Conservation (phyloP, 2,113 vertebrate species). For the Pantherophis guttatus region DNA sequence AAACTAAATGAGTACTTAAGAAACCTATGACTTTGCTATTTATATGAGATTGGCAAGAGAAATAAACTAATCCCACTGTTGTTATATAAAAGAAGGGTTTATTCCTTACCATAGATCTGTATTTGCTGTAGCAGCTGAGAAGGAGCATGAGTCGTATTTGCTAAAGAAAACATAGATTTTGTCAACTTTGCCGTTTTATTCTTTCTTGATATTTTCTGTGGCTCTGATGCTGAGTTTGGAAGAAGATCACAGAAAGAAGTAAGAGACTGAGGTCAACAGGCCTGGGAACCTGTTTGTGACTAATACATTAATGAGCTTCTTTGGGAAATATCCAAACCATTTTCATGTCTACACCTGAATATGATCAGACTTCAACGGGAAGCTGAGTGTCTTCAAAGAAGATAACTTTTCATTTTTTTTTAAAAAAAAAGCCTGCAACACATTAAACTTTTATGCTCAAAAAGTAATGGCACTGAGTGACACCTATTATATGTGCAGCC, state of each 20-base stretch:
- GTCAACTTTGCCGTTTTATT: conserved; percentile 54
- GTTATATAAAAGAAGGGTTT: conserved; percentile 32
- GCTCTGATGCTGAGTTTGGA: conserved; percentile 60
- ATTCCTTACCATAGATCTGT: conserved; percentile 23
- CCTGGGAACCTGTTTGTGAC: conserved; percentile 61
- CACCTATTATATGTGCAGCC: conserved; percentile 32
- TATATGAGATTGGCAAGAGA: background rate
- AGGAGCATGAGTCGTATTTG: conserved; percentile 21
- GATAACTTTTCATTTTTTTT: conserved; percentile 8
- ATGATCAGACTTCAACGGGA: conserved; percentile 8
- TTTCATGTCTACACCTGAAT: conserved; percentile 57
- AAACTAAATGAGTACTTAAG: background rate
- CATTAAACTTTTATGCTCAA: conserved; percentile 32
- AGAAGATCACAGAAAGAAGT: conserved; percentile 61
- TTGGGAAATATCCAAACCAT: conserved; percentile 56
- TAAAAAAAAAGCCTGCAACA: background rate
- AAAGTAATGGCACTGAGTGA: conserved; percentile 29
- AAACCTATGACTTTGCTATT: background rate
- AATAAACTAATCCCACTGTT: conserved; percentile 6
- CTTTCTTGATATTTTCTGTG: conserved; percentile 53
- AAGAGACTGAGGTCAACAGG: conserved; percentile 60
- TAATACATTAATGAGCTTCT: conserved; percentile 58
- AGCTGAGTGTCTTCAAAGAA: conserved; percentile 8
- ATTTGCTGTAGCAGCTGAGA: conserved; percentile 25
- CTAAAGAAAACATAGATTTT: conserved; percentile 42